These are phyloP conservation scores for Urocolius indicus DNA, from an alignment of 2,113 vertebrate species.

Conservation along the genomic window DNA sequence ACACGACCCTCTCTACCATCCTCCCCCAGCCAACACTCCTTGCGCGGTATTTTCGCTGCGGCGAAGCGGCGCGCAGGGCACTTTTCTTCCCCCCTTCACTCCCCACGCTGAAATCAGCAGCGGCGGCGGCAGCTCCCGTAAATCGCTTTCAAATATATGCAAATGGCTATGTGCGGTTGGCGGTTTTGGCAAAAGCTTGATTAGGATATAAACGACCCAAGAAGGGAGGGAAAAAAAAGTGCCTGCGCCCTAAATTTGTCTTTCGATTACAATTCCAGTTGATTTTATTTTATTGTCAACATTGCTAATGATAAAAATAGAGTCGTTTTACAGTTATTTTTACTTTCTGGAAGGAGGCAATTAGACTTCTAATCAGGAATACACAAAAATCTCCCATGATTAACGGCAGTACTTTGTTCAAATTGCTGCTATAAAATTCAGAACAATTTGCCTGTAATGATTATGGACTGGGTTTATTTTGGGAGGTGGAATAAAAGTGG, in stretches of 20 bases:
- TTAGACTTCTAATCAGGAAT: constrained; percentile 97
- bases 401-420: constrained; percentile 98
- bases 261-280: constrained; percentile 87
- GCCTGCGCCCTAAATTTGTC: constrained; percentile 84
- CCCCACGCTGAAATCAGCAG: constrained; percentile 82
- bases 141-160: constrained; percentile 93
- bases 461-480: constrained; percentile 99
- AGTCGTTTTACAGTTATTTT: constrained; percentile 89
- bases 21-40: background rate
- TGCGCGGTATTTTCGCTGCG: constrained; percentile 63
- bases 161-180: constrained; percentile 93
- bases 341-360: constrained; percentile 91
- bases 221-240: constrained; percentile 64
- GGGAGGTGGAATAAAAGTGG: constrained; percentile 99
- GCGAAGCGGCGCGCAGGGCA: constrained; percentile 83
- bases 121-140: constrained; percentile 75
- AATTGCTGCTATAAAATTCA: constrained; percentile 99
- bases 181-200: constrained; percentile 89
- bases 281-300: constrained; percentile 91
- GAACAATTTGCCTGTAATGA: constrained; percentile 99
- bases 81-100: constrained; percentile 46
- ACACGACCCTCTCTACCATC: too few species aligned
- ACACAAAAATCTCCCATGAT: constrained; percentile 95
- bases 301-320: constrained; percentile 88
- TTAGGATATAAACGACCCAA: constrained; percentile 87